Evolutionary conservation across 2,888 invertebrate genomes (phyloP), one percentile per base, ranked within the genome.

Genomic region (Scelioninae gen. 2): DNA sequence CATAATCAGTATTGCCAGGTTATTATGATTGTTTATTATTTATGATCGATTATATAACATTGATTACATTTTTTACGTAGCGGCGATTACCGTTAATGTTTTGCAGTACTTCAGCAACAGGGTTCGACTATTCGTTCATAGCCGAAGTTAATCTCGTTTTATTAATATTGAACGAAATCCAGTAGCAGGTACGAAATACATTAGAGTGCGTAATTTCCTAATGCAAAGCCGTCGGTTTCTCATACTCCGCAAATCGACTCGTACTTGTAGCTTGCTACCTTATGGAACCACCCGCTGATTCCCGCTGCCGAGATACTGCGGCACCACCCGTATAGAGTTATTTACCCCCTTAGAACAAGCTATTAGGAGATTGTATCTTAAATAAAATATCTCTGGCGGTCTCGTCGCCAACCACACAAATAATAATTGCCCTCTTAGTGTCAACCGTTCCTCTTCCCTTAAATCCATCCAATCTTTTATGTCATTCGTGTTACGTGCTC

Each of bases 311-410:
- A 41, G 41, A 28, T 58, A 69, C 22, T 68, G 18, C 33, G 50
- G 52, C 58, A 67, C n/a, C n/a, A n/a, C 65, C 71, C 53, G 67
- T 61, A 65, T 71, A 70, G 64, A 73, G 75, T 77, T 77, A 77
- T 77, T 76, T 74, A 75, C 61, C 72, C 78, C 77, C 78, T 80
- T 79, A 79, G 78, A 80, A 75, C 79, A 78, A 79, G 84, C 85
- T 85, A 85, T 85, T 85, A 85, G 83, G 80, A 83, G 85, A 85
- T 85, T 85, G 84, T 84, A 78, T 81, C 82, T 83, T 85, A 83
- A 85, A 85, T 85, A 85, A 85, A 85, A 85, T 84, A 85, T 85
- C 79, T 80, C 77, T 73, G n/a, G 71, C 67, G 76, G 76, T 78
- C 78, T 79, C 82, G 81, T 83, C 83, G 81, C 81, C 82, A 81